Percentiles rank a stretch among this genome's conserved stretches.
phyloP scores from a whole-genome alignment of 2,797 vertebrate species.

The Telmatherina bonti region DNA sequence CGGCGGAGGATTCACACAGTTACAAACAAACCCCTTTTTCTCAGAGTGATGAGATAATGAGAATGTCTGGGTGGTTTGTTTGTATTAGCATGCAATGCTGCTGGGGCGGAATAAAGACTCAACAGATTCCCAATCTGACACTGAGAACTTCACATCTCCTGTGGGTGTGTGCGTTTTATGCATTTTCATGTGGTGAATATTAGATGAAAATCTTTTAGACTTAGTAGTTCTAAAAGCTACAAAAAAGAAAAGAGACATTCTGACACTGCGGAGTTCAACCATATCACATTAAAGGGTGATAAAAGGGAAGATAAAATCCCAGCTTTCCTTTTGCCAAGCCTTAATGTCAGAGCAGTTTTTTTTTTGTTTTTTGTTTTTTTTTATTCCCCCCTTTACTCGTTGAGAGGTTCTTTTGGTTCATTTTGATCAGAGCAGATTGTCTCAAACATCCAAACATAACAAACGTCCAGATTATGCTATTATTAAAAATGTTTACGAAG shows the following conservation, averaged over 20 bases:
- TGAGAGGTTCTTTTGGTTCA: conserved; percentile 30
- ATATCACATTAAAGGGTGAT: conserved; percentile 46
- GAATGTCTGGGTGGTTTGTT: conserved; percentile 15
- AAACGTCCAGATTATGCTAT: conserved; percentile 16
- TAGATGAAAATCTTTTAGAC: conserved; percentile 34
- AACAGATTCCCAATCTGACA: conserved; percentile 30
- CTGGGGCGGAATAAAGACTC: conserved; percentile 25
- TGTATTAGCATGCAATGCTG: conserved; percentile 28
- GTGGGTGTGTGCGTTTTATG: conserved; percentile 30
- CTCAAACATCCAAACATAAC: conserved; percentile 25
- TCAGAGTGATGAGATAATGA: conserved; percentile 49
- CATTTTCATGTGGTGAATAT: conserved; percentile 48
- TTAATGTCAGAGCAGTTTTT: conserved; percentile 5
- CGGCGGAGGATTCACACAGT: conserved; percentile 39
- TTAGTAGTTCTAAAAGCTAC: conserved; percentile 23
- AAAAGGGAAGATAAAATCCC: conserved; percentile 43
- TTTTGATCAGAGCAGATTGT: conserved; percentile 22
- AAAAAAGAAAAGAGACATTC: conserved; percentile 30
- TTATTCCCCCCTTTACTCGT: neutral
- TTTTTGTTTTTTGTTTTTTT: neutral
- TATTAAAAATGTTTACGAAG: conserved; percentile 36
- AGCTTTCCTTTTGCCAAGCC: conserved; percentile 4
- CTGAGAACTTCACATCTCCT: conserved; percentile 19
- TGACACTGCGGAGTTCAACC: conserved; percentile 34
- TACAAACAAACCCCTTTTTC: conserved; percentile 36